Conservation (phyloP, 2,113 vertebrate genomes). For the Regulus satrapa region DNA sequence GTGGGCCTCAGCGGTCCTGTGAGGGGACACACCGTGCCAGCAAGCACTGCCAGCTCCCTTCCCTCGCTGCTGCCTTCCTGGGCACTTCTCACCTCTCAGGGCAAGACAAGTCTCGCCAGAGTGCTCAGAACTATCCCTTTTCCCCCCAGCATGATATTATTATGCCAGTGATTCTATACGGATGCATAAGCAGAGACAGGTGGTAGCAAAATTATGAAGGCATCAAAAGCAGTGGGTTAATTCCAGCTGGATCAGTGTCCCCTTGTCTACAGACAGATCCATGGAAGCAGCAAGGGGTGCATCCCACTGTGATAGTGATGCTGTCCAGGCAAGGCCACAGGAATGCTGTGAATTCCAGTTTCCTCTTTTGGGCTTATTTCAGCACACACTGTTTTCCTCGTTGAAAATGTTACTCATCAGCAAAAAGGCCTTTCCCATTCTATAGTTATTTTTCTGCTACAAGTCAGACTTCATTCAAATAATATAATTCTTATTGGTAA, state of each 20-base stretch:
- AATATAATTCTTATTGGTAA: background rate
- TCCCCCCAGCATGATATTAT: background rate
- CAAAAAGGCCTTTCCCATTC: background rate
- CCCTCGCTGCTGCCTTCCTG: background rate
- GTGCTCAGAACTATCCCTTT: background rate
- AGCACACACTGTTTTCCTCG: background rate
- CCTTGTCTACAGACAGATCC: background rate
- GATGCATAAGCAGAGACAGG: background rate
- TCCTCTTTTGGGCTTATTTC: background rate
- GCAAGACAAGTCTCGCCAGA: background rate
- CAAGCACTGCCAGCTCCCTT: background rate
- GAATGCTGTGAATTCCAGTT: background rate
- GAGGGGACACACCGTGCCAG: background rate
- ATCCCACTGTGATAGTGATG: background rate
- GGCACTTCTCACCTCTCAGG: background rate
- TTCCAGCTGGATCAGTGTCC: background rate
- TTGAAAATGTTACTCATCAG: background rate
- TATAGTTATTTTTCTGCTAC: background rate
- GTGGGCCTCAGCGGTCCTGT: fast-evolving
- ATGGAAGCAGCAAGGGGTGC: background rate
- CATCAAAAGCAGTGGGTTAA: background rate
- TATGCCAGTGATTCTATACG: background rate
- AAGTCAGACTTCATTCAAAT: background rate
- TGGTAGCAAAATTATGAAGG: background rate
- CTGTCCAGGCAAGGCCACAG: background rate